Evolutionary conservation across 2,888 invertebrate species (phyloP).

Genomic region (Orchesella flavescens): DNA sequence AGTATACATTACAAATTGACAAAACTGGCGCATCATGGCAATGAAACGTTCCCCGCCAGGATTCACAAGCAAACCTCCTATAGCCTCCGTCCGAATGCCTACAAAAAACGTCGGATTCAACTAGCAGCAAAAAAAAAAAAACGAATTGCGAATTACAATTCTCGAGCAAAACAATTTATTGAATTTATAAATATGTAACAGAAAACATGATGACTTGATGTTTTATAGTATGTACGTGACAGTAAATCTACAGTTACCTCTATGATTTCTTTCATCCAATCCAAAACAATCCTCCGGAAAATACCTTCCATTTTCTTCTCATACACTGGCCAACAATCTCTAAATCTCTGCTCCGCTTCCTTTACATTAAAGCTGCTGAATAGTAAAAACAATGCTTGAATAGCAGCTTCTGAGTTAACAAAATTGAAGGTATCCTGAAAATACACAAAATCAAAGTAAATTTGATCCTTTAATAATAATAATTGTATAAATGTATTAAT

Average conservation of each 20-base stretch:
- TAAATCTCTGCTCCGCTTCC: conserved; percentile 54
- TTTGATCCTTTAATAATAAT: neutral
- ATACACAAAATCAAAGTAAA: neutral
- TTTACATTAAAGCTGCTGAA: conserved; percentile 50
- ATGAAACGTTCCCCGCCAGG: conserved; percentile 64
- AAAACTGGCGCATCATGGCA: conserved; percentile 40
- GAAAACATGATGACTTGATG: neutral
- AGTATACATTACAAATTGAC: conserved; percentile 36
- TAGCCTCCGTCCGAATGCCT: conserved; percentile 38
- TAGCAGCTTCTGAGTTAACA: conserved; percentile 56
- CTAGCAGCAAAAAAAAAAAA: too few relatives aligned
- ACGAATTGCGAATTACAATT: too few relatives aligned
- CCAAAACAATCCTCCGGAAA: conserved; percentile 55
- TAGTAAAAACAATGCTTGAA: conserved; percentile 54
- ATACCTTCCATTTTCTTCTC: conserved; percentile 63
- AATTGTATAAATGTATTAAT: neutral
- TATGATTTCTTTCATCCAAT: conserved; percentile 63
- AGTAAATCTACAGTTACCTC: conserved; percentile 25
- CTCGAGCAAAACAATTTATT: too few relatives aligned
- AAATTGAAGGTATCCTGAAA: conserved; percentile 55
- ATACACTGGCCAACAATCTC: conserved; percentile 64
- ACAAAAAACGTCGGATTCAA: conserved; percentile 46
- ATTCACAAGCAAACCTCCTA: conserved; percentile 60
- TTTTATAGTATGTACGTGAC: neutral
- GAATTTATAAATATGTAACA: too few relatives aligned